phyloP scores from a whole-genome alignment of 2,113 vertebrate genomes.

The Siniperca knerii region DNA sequence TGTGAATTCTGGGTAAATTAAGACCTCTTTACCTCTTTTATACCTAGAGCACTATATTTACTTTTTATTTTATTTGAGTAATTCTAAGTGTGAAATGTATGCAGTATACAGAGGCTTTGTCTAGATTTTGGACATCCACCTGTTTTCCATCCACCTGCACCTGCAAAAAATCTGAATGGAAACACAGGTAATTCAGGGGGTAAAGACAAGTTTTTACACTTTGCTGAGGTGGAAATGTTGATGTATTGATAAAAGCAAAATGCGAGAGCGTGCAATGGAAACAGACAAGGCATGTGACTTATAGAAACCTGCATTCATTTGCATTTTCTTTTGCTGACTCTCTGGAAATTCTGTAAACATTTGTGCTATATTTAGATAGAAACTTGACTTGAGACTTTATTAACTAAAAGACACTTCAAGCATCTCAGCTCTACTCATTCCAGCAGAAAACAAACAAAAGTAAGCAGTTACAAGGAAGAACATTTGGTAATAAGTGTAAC shows the following conservation, averaged over 20 bases:
- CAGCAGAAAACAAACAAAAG: neutral
- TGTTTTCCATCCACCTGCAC: neutral
- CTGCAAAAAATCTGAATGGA: neutral
- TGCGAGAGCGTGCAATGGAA: neutral
- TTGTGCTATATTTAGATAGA: neutral
- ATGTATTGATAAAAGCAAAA: neutral
- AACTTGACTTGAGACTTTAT: neutral
- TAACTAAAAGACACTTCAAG: neutral
- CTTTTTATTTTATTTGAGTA: neutral
- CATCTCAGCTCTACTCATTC: neutral
- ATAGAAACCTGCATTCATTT: neutral
- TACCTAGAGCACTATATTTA: neutral
- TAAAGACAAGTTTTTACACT: neutral
- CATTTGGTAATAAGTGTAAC: neutral
- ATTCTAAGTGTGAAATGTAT: neutral
- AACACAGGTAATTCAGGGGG: neutral
- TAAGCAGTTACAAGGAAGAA: too few species aligned
- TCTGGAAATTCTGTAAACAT: neutral
- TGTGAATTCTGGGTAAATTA: neutral
- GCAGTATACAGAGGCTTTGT: too few species aligned
- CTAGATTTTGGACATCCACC: neutral
- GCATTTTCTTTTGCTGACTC: neutral
- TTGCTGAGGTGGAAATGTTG: neutral
- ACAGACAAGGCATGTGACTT: neutral
- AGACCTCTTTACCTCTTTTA: neutral